Percentiles rank a stretch among this genome's conserved stretches.
Evolutionary conservation across 2,797 vertebrate species (phyloP).

Genomic region (Lagorchestes hirsutus): DNA sequence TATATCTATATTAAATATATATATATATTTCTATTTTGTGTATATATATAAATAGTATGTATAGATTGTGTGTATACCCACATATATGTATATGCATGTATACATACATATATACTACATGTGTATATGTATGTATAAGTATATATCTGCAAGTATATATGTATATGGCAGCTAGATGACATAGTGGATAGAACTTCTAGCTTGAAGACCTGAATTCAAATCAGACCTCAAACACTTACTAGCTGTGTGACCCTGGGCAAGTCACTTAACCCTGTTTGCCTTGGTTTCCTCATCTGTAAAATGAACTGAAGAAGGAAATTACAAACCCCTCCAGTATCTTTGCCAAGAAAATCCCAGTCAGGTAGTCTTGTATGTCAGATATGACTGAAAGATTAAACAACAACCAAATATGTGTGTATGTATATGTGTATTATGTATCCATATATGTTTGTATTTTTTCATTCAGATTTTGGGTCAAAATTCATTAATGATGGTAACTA

Average conservation of each 20-base stretch:
- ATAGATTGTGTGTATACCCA: no score
- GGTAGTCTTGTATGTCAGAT: not conserved
- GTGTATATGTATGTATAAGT: not conserved
- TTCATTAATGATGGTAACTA: constrained; percentile 39
- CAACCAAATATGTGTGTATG: not conserved
- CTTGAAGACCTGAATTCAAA: not conserved
- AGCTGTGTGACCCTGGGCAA: not conserved
- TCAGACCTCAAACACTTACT: not conserved
- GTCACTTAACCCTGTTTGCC: not conserved
- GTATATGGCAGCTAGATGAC: not conserved
- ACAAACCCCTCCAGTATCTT: not conserved
- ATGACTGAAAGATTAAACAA: not conserved
- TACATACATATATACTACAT: no score
- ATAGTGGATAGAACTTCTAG: not conserved
- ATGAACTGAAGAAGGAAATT: not conserved
- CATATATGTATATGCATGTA: no score
- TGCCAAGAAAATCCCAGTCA: not conserved
- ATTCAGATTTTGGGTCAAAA: constrained; percentile 41
- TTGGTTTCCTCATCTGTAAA: not conserved
- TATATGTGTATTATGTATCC: not conserved
- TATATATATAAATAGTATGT: no score
- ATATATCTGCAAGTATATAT: not conserved
- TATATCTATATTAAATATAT: not conserved
- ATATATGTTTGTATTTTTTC: constrained; percentile 16
- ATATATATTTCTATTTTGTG: no score